phyloP scores from a whole-genome alignment of 2,113 vertebrate species.

The Dendrocopos noguchii region DNA sequence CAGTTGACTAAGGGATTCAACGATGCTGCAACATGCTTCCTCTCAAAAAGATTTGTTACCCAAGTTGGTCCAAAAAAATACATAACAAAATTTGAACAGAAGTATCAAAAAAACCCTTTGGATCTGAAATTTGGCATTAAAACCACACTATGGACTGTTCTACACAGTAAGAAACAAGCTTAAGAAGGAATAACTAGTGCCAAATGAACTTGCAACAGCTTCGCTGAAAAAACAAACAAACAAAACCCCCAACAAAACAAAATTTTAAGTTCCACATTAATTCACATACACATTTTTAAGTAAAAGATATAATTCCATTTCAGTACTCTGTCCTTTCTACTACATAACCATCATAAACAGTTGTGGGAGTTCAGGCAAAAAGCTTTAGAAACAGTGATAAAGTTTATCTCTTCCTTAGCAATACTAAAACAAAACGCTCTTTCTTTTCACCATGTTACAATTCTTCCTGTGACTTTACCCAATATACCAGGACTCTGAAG shows the following conservation, averaged over 20 bases:
- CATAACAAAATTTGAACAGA: not conserved
- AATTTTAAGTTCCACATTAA: not conserved
- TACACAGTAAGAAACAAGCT: not conserved
- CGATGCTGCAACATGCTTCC: not conserved
- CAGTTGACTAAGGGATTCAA: not conserved
- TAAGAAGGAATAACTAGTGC: not conserved
- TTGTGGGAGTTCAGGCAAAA: not conserved
- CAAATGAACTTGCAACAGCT: not conserved
- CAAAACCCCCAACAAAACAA: not conserved
- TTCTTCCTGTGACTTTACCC: not conserved
- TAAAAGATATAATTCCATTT: not conserved
- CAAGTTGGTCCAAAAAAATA: not conserved
- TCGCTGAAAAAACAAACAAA: not conserved
- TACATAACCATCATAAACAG: not conserved
- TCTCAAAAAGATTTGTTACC: not conserved
- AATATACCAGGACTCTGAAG: not conserved
- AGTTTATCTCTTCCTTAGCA: not conserved
- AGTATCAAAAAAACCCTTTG: rapidly evolving
- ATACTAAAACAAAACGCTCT: not conserved
- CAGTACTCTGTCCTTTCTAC: not conserved
- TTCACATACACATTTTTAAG: not conserved
- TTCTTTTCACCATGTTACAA: not conserved
- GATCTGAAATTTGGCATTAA: not conserved
- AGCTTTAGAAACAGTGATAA: not conserved
- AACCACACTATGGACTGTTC: rapidly evolving